These are phyloP conservation scores for Seira sanloemensis DNA, from an alignment of 2,888 invertebrate genomes.

Conservation along the genomic window DNA sequence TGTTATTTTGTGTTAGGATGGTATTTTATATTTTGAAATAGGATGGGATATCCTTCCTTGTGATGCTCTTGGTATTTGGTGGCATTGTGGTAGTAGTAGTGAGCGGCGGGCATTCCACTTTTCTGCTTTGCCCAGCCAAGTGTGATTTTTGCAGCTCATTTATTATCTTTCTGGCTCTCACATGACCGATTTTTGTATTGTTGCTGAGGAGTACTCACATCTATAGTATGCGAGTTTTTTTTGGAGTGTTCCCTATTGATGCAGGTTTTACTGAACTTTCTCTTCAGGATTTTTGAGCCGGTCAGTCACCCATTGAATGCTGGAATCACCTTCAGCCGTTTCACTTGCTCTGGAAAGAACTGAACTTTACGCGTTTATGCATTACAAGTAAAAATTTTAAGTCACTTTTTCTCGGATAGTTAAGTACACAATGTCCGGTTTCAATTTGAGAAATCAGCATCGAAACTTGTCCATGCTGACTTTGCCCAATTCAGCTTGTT, in stretches of 20 bases:
- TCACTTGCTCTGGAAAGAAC: background rate
- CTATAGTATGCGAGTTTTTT: background rate
- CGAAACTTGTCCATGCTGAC: background rate
- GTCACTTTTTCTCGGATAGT: no score
- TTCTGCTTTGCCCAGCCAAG: constrained; percentile 32
- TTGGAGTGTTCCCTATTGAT: background rate
- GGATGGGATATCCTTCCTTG: no score
- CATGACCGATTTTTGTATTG: constrained; percentile 25
- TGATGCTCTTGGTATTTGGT: background rate
- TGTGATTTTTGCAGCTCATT: constrained; percentile 17
- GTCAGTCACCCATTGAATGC: background rate
- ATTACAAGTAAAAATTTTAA: background rate
- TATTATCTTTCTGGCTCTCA: constrained; percentile 3
- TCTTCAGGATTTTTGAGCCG: background rate
- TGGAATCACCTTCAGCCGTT: background rate
- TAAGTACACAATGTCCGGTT: background rate
- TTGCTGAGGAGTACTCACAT: background rate
- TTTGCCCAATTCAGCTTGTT: background rate
- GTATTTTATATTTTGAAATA: background rate
- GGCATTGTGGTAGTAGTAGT: background rate
- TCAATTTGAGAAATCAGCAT: background rate
- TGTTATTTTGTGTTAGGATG: background rate
- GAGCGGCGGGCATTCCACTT: constrained; percentile 33
- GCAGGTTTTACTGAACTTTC: background rate
- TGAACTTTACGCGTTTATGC: background rate